Evolutionary conservation across 2,113 vertebrate genomes (phyloP).

Genomic region (Antennarius striatus): DNA sequence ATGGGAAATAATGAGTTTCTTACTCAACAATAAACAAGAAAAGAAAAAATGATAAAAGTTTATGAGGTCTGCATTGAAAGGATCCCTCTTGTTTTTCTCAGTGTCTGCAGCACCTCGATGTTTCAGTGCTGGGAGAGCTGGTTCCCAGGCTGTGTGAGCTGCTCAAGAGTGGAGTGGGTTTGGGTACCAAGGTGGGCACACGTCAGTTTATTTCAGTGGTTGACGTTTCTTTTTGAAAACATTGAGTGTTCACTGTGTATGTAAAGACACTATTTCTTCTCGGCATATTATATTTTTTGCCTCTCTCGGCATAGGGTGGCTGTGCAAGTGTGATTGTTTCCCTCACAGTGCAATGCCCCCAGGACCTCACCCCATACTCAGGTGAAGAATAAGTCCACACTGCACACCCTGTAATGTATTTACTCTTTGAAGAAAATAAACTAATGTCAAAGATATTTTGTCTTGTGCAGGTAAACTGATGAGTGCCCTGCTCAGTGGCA

Average conservation of each 20-base stretch:
- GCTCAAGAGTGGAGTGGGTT: constrained; percentile 92
- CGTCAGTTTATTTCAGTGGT: background rate
- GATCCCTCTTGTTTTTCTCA: constrained; percentile 46
- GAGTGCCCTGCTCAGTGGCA: constrained; percentile 90
- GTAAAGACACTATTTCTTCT: background rate
- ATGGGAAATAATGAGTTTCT: background rate
- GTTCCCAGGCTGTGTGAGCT: constrained; percentile 93
- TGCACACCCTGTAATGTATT: background rate
- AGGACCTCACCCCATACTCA: constrained; percentile 93
- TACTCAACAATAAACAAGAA: background rate
- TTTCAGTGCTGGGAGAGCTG: constrained; percentile 89
- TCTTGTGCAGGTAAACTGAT: constrained; percentile 89
- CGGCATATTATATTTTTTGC: background rate
- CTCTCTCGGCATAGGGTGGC: constrained; percentile 83
- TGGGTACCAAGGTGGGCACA: constrained; percentile 91
- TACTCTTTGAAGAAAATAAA: background rate
- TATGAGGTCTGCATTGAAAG: no score
- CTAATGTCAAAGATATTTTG: background rate
- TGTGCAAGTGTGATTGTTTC: constrained; percentile 97
- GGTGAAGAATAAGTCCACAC: constrained; percentile 72
- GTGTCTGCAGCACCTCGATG: constrained; percentile 96
- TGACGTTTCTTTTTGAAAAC: background rate
- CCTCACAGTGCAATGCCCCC: constrained; percentile 94
- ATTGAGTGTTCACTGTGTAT: background rate
- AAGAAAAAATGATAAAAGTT: no score